phyloP scores from a whole-genome alignment of 2,888 invertebrate species.

The Drosophila austrosaltans region DNA sequence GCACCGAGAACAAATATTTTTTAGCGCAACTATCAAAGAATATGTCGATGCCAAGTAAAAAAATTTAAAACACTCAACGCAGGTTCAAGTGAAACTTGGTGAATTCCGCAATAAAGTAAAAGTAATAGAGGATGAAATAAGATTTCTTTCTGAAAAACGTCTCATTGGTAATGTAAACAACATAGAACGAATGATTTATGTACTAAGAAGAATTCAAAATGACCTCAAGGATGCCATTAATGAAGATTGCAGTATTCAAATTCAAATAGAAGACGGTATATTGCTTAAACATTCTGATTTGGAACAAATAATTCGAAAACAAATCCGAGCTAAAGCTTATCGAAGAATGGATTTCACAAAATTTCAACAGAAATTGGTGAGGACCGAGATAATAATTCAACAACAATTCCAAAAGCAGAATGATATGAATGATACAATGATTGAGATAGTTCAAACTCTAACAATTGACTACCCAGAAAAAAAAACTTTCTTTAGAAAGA shows the following conservation, averaged over 20 bases:
- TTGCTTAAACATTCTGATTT: conserved; percentile 78
- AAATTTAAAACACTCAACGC: conserved; percentile 83
- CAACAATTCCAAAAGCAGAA: conserved; percentile 50
- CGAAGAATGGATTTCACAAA: conserved; percentile 47
- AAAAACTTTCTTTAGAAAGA: conserved; percentile 53
- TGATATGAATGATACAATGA: conserved; percentile 14
- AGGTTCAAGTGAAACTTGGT: conserved; percentile 85
- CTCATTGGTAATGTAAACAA: conserved; percentile 65
- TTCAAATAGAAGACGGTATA: conserved; percentile 83
- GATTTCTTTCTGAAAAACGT: conserved; percentile 68
- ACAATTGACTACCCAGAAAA: conserved; percentile 57
- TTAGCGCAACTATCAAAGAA: conserved; percentile 85
- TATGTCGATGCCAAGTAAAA: conserved; percentile 84
- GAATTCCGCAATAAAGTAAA: conserved; percentile 86
- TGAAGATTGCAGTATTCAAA: conserved; percentile 72
- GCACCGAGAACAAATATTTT: conserved; percentile 87
- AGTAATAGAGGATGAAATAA: conserved; percentile 82
- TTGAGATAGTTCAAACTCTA: conserved; percentile 42
- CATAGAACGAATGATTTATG: conserved; percentile 65
- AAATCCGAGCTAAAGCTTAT: conserved; percentile 63
- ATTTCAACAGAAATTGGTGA: conserved; percentile 41
- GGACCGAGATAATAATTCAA: conserved; percentile 52
- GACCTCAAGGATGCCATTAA: conserved; percentile 71
- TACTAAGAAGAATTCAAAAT: conserved; percentile 64
- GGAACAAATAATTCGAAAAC: conserved; percentile 64